Evolutionary conservation across 2,888 invertebrate genomes (phyloP).

Genomic region (Patella ulyssiponensis): DNA sequence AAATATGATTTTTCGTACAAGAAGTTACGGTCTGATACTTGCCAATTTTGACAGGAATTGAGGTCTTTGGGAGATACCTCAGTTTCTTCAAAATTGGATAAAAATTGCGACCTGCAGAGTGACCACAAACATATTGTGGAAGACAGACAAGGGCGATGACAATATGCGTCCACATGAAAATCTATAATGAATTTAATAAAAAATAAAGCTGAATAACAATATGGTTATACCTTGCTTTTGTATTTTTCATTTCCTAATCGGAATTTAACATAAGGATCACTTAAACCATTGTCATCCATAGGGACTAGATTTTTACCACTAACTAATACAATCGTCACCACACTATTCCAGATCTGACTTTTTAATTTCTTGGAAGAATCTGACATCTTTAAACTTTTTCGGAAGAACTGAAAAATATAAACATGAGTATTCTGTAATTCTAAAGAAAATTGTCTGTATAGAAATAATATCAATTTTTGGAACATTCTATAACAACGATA

Average conservation of each 20-base stretch:
- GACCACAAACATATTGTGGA: no score
- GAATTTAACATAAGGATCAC: constrained; percentile 96
- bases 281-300: constrained; percentile 89
- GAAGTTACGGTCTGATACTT: no score
- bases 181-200: not conserved
- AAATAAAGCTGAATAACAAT: not conserved
- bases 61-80: no score
- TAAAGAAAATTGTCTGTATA: no score
- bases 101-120: no score
- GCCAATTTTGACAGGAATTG: no score
- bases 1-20: no score
- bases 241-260: constrained; percentile 97
- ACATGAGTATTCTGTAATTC: no score
- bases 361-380: constrained; percentile 77
- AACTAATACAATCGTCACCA: constrained; percentile 96
- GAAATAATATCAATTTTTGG: no score
- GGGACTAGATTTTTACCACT: constrained; percentile 90
- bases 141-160: no score
- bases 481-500: no score
- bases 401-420: constrained; percentile 22
- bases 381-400: constrained; percentile 15
- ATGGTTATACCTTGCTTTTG: constrained; percentile 83
- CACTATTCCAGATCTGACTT: constrained; percentile 97
- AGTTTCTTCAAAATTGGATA: no score
- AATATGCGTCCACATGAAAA: not conserved